Evolutionary conservation across 2,797 vertebrate genomes (phyloP).

Genomic region (Tarsius wallacei): DNA sequence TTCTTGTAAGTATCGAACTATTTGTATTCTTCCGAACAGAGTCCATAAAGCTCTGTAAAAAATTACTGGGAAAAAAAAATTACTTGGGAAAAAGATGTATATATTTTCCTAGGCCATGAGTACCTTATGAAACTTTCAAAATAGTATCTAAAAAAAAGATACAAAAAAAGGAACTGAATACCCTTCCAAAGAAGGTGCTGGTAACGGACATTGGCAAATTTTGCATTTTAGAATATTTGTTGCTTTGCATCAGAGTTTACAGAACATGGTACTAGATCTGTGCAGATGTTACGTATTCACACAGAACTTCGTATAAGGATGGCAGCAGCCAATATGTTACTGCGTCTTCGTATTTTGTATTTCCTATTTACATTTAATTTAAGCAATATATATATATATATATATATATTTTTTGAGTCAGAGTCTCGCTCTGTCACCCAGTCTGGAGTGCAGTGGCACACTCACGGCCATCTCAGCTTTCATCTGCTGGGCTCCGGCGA

Average conservation of each 20-base stretch:
- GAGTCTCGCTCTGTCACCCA: no score
- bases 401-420: no score
- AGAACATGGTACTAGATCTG: constrained; percentile 39
- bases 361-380: constrained; percentile 82
- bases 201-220: constrained; percentile 48
- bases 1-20: neutral
- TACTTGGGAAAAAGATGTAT: neutral
- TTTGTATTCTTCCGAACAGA: constrained; percentile 29
- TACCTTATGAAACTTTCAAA: constrained; percentile 47
- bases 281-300: constrained; percentile 71
- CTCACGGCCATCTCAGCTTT: no score
- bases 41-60: neutral
- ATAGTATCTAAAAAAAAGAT: constrained; percentile 24
- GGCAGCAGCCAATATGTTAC: constrained; percentile 70
- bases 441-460: no score
- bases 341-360: constrained; percentile 68
- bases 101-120: constrained; percentile 52
- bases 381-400: constrained; percentile 65
- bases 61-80: constrained; percentile 10
- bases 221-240: constrained; percentile 78
- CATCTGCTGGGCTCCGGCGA: no score
- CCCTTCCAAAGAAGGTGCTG: constrained; percentile 15
- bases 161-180: constrained; percentile 7
- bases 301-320: constrained; percentile 71
- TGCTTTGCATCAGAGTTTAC: constrained; percentile 67